These are phyloP conservation scores for Romanomermis culicivorax DNA, from an alignment of 2,888 invertebrate species.

Conservation along the genomic window DNA sequence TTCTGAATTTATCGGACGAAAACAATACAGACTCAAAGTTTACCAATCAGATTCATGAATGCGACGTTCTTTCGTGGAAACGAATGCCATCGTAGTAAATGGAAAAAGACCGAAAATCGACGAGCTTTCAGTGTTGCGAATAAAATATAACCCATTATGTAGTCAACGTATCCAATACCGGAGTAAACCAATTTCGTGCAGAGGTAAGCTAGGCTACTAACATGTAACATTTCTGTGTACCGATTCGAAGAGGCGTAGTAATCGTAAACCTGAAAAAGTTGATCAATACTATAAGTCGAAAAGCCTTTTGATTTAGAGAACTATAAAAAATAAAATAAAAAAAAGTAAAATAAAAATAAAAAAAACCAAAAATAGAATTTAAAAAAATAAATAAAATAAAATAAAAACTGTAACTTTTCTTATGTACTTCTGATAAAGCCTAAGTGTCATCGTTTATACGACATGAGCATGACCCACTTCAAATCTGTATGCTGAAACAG, in stretches of 20 bases:
- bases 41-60: too few relatives aligned
- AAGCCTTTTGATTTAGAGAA: not conserved
- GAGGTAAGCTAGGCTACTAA: constrained; percentile 1
- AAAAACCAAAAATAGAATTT: not conserved
- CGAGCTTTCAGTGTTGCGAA: too few relatives aligned
- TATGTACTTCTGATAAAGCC: too few relatives aligned
- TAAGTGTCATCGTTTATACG: too few relatives aligned
- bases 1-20: too few relatives aligned
- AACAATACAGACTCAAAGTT: too few relatives aligned
- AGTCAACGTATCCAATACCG: not conserved
- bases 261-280: not conserved
- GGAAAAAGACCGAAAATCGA: too few relatives aligned
- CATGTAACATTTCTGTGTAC: not conserved
- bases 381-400: not conserved
- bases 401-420: too few relatives aligned
- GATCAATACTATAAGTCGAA: not conserved
- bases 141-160: not conserved
- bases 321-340: not conserved
- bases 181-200: not conserved
- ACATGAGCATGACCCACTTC: too few relatives aligned
- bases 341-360: not conserved
- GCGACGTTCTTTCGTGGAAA: too few relatives aligned
- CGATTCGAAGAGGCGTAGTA: not conserved
- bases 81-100: too few relatives aligned
- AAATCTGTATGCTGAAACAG: too few relatives aligned